Conservation (phyloP, 2,113 vertebrate species). For the Anas platyrhynchos region DNA sequence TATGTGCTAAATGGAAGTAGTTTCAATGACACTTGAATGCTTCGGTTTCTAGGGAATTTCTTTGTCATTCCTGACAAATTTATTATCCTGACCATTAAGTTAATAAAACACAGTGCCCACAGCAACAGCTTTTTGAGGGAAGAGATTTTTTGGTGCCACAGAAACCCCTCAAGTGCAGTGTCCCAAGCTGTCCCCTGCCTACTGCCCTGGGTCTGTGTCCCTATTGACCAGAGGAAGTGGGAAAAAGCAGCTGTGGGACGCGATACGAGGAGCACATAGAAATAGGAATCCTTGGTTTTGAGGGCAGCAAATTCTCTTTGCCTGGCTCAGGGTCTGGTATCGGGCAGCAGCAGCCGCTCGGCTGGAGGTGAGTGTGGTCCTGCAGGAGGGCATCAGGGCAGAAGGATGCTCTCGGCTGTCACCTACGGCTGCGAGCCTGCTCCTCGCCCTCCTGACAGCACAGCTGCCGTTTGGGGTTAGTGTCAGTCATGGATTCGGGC, state of each 20-base stretch:
- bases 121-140: neutral
- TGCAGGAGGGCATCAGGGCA: neutral
- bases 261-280: neutral
- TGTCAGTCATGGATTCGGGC: neutral
- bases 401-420: neutral
- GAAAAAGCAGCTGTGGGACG: neutral
- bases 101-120: neutral
- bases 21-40: constrained; percentile 60
- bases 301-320: neutral
- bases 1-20: constrained; percentile 67
- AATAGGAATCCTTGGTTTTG: neutral
- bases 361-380: neutral
- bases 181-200: neutral
- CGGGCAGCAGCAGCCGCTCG: neutral
- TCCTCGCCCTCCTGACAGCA: neutral
- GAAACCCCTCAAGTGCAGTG: neutral
- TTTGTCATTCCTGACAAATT: constrained; percentile 60
- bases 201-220: neutral
- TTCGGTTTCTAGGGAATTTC: constrained; percentile 59
- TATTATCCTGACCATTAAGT: constrained; percentile 61
- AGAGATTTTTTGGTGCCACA: neutral
- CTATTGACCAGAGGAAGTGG: neutral
- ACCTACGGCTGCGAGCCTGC: neutral
- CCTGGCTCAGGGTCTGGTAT: neutral
- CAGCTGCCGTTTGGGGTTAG: constrained; percentile 17